phyloP scores from a whole-genome alignment of 92 coral and sea anemone genomes.

The Zoanthus sociatus region DNA sequence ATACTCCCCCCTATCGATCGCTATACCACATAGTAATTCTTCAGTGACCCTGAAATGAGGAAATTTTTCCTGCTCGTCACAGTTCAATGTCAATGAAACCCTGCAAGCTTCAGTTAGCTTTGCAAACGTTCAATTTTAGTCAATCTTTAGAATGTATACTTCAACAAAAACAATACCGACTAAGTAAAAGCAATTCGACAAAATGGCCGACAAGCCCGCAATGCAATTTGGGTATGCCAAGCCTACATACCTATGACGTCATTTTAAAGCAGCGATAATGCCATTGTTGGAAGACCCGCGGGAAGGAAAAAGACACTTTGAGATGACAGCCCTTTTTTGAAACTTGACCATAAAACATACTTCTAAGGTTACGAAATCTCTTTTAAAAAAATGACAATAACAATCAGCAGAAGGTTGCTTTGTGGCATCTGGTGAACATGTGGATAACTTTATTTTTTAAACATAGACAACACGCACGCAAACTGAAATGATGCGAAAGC shows the following conservation, averaged over 20 bases:
- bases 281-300: slow-evolving; percentile 62
- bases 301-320: slow-evolving; percentile 15
- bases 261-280: slow-evolving; percentile 46
- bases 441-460: background rate
- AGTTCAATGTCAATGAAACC: slow-evolving; percentile 60
- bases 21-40: slow-evolving; percentile 54
- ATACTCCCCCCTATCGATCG: slow-evolving; percentile 18
- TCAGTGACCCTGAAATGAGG: slow-evolving; percentile 34
- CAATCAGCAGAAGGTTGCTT: background rate
- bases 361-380: slow-evolving; percentile 22
- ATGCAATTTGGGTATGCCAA: slow-evolving; percentile 86
- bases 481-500: background rate
- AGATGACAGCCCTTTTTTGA: slow-evolving; percentile 11
- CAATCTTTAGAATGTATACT: slow-evolving; percentile 79
- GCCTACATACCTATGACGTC: slow-evolving; percentile 97
- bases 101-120: slow-evolving; percentile 67
- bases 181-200: slow-evolving; percentile 50
- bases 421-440: slow-evolving; percentile 15
- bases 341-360: slow-evolving; percentile 13
- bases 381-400: background rate
- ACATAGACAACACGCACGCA: background rate
- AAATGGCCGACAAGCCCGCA: slow-evolving; percentile 76
- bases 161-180: slow-evolving; percentile 86
- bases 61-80: slow-evolving; percentile 61
- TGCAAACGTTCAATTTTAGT: slow-evolving; percentile 67